A percentile compares a stretch with the other conserved stretches of the same genome.
Conservation (phyloP, 1,140 invertebrate species). For the Cecropterus lyciades region DNA sequence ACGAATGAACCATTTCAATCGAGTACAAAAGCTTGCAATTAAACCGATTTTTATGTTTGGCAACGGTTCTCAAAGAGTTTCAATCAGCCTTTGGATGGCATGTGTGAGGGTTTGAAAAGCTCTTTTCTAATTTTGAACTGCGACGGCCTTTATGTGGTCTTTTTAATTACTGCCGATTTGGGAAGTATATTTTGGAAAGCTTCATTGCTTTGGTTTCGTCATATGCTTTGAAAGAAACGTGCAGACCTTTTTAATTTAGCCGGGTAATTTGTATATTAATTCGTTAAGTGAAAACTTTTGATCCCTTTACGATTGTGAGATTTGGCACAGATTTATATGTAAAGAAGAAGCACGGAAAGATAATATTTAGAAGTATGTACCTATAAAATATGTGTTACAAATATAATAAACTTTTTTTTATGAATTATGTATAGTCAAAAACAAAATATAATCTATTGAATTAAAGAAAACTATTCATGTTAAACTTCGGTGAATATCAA, state of each 20-base stretch:
- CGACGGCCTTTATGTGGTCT: not conserved
- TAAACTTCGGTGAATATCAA: no score
- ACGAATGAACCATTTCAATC: slow-evolving; percentile 14
- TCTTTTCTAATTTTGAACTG: slow-evolving; percentile 5
- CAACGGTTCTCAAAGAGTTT: slow-evolving; percentile 18
- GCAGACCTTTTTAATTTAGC: not conserved
- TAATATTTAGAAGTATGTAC: no score
- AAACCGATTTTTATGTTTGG: slow-evolving; percentile 20
- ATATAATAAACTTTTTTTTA: no score
- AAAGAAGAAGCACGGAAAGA: no score
- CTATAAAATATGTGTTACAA: no score
- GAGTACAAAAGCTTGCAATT: slow-evolving; percentile 10
- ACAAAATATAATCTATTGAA: no score
- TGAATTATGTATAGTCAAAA: no score
- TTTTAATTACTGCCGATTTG: not conserved
- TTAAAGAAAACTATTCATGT: no score
- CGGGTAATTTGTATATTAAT: not conserved
- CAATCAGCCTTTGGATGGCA: slow-evolving; percentile 19
- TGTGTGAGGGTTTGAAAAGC: not conserved
- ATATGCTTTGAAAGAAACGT: not conserved
- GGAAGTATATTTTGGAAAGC: not conserved
- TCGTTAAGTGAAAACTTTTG: no score
- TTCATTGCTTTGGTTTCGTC: not conserved
- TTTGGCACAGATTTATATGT: no score
- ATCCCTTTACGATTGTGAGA: no score